phyloP scores from a whole-genome alignment of 2,888 invertebrate species.

The Periphyllus acericola region DNA sequence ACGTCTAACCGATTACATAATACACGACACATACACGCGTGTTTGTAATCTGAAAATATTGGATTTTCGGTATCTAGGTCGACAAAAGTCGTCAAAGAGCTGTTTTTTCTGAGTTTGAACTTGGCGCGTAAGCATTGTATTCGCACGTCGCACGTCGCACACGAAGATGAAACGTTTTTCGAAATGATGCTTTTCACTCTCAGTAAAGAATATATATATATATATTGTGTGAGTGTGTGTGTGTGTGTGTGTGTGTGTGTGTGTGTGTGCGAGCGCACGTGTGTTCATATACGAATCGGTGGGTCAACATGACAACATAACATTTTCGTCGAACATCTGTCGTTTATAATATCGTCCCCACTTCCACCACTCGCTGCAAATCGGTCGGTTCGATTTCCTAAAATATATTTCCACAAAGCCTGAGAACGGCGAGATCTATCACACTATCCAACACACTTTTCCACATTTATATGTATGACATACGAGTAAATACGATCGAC shows the following conservation, averaged over 20 bases:
- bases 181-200: background rate
- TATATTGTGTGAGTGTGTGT: too few relatives aligned
- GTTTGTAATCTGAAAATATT: too few relatives aligned
- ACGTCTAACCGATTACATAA: too few relatives aligned
- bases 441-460: background rate
- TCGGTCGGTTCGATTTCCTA: constrained; percentile 1
- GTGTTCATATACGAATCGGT: background rate
- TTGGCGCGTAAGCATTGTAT: background rate
- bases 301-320: constrained; percentile 26
- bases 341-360: background rate
- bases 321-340: constrained; percentile 48
- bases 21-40: too few relatives aligned
- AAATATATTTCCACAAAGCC: constrained; percentile 9
- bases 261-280: background rate
- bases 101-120: background rate
- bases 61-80: too few relatives aligned
- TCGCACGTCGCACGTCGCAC: constrained; percentile 4
- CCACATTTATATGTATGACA: background rate
- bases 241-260: background rate
- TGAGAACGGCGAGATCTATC: background rate
- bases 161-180: background rate
- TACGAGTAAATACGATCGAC: constrained; percentile 4
- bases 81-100: background rate
- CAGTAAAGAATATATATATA: background rate
- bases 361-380: background rate